Conservation (phyloP, 2,113 vertebrate genomes). For the Guaruba guarouba region DNA sequence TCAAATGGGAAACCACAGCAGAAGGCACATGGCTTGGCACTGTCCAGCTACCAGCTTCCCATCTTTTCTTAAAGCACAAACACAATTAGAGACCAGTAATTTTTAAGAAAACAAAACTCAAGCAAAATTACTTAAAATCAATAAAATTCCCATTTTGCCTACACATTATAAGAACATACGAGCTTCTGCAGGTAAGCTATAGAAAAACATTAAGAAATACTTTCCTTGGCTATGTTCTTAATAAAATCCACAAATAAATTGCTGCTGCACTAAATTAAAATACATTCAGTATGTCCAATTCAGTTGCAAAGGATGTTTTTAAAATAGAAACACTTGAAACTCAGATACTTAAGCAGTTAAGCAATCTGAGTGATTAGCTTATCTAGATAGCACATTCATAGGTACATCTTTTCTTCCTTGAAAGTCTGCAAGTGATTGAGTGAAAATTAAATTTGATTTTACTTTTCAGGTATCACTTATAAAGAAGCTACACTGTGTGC, state of each 20-base stretch:
- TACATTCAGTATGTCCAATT: background rate
- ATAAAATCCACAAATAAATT: background rate
- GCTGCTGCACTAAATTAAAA: background rate
- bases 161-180: background rate
- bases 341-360: background rate
- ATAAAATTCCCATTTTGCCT: background rate
- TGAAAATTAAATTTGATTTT: background rate
- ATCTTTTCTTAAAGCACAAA: background rate
- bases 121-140: background rate
- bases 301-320: background rate
- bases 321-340: constrained; percentile 2
- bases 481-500: background rate
- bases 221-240: background rate
- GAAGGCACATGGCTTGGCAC: background rate
- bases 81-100: background rate
- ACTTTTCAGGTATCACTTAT: background rate
- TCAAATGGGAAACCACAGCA: background rate
- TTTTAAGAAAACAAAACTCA: background rate
- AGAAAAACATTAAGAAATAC: background rate
- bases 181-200: background rate
- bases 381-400: background rate
- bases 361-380: background rate
- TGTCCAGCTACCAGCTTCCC: background rate
- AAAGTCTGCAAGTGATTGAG: background rate
- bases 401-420: background rate